Evolutionary conservation across 2,888 invertebrate species (phyloP).

Genomic region (Coleophora deauratella): DNA sequence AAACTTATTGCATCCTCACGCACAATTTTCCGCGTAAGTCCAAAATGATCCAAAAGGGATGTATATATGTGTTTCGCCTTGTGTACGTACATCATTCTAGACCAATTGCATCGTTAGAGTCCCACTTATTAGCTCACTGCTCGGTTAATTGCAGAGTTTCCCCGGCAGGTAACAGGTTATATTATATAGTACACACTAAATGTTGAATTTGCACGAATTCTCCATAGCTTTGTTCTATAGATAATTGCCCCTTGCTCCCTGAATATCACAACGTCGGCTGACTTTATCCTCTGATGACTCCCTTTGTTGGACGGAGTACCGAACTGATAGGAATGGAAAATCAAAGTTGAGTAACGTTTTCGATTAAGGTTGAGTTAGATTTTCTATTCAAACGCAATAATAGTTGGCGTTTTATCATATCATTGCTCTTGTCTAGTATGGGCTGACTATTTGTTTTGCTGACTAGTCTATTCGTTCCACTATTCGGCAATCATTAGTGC

Average conservation of each 20-base stretch:
- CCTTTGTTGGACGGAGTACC: slow-evolving; percentile 12
- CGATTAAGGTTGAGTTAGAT: not conserved
- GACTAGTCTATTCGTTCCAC: no score
- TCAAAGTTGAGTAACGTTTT: slow-evolving; percentile 2
- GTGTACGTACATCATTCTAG: no score
- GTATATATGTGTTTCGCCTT: no score
- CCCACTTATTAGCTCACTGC: slow-evolving; percentile 24
- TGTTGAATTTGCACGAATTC: slow-evolving; percentile 67
- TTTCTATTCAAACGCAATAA: not conserved
- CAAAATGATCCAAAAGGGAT: no score
- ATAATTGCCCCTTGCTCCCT: slow-evolving; percentile 31
- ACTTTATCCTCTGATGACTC: slow-evolving; percentile 25
- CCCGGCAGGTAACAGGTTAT: slow-evolving; percentile 31
- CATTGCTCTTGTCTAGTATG: no score
- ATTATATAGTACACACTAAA: no score
- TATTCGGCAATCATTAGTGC: no score
- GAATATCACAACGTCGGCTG: slow-evolving; percentile 49
- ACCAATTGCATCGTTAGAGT: slow-evolving; percentile 15
- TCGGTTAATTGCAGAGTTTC: slow-evolving; percentile 27
- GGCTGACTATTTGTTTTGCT: no score
- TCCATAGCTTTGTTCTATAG: slow-evolving; percentile 38
- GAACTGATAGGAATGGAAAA: slow-evolving; percentile 4
- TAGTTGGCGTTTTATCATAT: not conserved
- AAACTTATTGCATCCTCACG: no score
- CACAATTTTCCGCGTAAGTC: no score